These are phyloP conservation scores for Melangyna quadrimaculata DNA, from an alignment of 2,888 invertebrate species.

Conservation along the genomic window DNA sequence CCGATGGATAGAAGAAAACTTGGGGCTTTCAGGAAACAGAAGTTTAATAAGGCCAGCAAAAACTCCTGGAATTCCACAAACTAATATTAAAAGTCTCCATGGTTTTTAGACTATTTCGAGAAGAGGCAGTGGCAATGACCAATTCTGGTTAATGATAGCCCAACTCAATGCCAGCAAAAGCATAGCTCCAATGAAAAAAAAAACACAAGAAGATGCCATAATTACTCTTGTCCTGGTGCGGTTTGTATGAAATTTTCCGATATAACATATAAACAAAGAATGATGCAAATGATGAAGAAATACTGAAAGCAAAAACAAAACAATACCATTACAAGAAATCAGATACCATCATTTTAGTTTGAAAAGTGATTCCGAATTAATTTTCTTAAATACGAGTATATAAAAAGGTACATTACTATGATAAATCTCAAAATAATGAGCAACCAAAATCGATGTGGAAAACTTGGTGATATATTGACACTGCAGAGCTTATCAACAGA, in stretches of 20 bases:
- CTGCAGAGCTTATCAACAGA: conserved; percentile 80
- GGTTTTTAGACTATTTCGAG: conserved; percentile 76
- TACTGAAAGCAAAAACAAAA: conserved; percentile 73
- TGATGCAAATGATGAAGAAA: conserved; percentile 81
- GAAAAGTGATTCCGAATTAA: no score
- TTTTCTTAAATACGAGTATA: no score
- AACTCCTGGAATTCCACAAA: conserved; percentile 76
- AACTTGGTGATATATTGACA: conserved; percentile 81
- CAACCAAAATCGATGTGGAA: conserved; percentile 81
- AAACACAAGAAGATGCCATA: conserved; percentile 76
- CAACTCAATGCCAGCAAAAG: conserved; percentile 76
- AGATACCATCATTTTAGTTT: no score
- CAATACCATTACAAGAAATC: no score
- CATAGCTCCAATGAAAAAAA: conserved; percentile 76
- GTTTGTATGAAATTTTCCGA: conserved; percentile 82
- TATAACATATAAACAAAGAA: conserved; percentile 82
- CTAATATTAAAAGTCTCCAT: conserved; percentile 77
- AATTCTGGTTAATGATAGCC: conserved; percentile 76
- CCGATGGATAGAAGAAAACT: conserved; percentile 76
- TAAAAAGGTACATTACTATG: conserved; percentile 83
- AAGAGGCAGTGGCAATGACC: conserved; percentile 74
- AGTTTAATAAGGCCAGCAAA: conserved; percentile 74
- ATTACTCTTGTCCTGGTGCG: conserved; percentile 80
- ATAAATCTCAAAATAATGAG: conserved; percentile 82
- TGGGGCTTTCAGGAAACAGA: conserved; percentile 78